Percentiles rank a stretch among this genome's conserved stretches.
Evolutionary conservation across 2,797 vertebrate genomes (phyloP).

Genomic region (Xyrichtys novacula): DNA sequence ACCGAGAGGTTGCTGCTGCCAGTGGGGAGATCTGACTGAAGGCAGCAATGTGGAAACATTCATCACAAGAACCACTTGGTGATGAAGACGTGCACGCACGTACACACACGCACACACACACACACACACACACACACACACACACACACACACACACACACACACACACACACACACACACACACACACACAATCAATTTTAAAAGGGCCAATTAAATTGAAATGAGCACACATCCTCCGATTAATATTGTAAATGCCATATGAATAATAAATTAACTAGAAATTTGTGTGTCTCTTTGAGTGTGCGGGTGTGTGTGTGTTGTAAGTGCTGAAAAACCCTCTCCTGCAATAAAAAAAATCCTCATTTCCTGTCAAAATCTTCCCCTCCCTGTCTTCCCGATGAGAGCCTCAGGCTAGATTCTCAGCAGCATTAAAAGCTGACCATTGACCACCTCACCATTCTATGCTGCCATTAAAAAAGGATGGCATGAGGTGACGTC

Average conservation of each 20-base stretch:
- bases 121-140: slow-evolving; percentile 9
- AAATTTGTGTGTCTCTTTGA: not conserved
- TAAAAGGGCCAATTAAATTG: slow-evolving; percentile 46
- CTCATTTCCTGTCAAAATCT: not conserved
- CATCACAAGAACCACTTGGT: slow-evolving; percentile 34
- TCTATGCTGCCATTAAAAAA: no score
- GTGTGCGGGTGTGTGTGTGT: not conserved
- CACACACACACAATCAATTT: slow-evolving; percentile 3
- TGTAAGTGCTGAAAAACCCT: not conserved
- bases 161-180: slow-evolving; percentile 16
- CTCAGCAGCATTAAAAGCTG: not conserved
- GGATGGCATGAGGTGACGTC: no score
- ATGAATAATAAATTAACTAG: slow-evolving; percentile 49
- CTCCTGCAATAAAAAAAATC: not conserved
- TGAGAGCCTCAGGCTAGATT: not conserved
- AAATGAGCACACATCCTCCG: slow-evolving; percentile 42
- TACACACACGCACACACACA: slow-evolving; percentile 18
- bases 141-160: not conserved
- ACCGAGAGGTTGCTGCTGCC: slow-evolving; percentile 22
- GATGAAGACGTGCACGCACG: not conserved
- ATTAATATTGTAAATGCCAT: slow-evolving; percentile 54
- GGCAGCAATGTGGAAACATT: slow-evolving; percentile 30
- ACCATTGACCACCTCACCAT: slow-evolving; percentile 9
- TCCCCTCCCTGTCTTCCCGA: not conserved
- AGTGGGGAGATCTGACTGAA: slow-evolving; percentile 30